Conservation (phyloP, 2,888 invertebrate species). For the Lycocerus yunnanus region DNA sequence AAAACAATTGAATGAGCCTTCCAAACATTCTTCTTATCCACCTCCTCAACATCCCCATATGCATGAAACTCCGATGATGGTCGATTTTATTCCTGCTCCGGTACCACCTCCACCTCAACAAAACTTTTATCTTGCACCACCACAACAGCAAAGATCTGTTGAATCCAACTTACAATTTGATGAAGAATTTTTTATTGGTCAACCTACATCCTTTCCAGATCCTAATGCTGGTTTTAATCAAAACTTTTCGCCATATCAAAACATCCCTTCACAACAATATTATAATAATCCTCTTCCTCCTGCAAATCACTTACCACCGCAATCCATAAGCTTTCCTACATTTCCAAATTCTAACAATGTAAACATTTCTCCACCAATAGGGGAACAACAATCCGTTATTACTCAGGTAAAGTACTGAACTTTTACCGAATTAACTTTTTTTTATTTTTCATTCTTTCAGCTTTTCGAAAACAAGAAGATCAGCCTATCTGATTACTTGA, state of each 20-base stretch:
- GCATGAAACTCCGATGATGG: neutral
- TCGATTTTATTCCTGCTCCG: slow-evolving; percentile 32
- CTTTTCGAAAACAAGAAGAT: slow-evolving; percentile 54
- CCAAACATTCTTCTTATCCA: neutral
- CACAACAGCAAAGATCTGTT: slow-evolving; percentile 3
- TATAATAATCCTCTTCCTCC: neutral
- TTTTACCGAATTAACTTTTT: neutral
- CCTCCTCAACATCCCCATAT: neutral
- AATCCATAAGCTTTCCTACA: neutral
- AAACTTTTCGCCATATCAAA: neutral
- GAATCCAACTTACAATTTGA: slow-evolving; percentile 40
- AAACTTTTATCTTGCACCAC: slow-evolving; percentile 7
- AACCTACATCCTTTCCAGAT: slow-evolving; percentile 11
- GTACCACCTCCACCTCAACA: slow-evolving; percentile 35
- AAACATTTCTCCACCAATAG: neutral
- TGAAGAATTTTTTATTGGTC: slow-evolving; percentile 49
- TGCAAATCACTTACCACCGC: neutral
- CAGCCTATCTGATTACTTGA: slow-evolving; percentile 51
- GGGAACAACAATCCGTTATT: neutral
- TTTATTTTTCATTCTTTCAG: slow-evolving; percentile 41
- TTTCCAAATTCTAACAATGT: neutral
- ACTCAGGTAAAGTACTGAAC: neutral
- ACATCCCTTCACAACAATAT: neutral
- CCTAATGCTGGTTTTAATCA: neutral
- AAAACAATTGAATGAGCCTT: slow-evolving; percentile 15